A percentile compares a stretch with the other conserved stretches of the same genome.
These are phyloP conservation scores for Haliclona indistincta DNA, from an alignment of 37 sponge, comb jelly and placozoan species.

Conservation along the genomic window DNA sequence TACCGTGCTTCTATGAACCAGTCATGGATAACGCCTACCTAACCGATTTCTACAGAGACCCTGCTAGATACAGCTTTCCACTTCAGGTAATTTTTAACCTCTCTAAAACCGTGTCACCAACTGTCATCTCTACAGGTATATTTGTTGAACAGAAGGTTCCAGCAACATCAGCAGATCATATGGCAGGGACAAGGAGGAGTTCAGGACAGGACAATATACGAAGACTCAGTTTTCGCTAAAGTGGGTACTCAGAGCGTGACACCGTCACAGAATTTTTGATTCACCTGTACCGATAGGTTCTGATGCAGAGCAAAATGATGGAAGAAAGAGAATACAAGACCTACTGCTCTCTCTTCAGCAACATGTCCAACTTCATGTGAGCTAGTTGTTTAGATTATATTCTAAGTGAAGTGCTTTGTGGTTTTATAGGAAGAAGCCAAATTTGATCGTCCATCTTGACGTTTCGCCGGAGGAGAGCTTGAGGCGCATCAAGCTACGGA, in stretches of 20 bases:
- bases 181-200: conserved; percentile 96
- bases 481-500: conserved; percentile 78
- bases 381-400: background rate
- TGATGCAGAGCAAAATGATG: conserved; percentile 90
- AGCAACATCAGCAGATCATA: conserved; percentile 98
- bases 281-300: conserved; percentile 40
- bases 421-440: conserved; percentile 92
- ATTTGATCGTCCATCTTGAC: conserved; percentile 94
- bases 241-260: conserved; percentile 12
- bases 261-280: background rate
- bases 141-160: conserved; percentile 88
- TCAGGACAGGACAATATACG: conserved; percentile 96
- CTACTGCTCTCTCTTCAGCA: conserved; percentile 92
- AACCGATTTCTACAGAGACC: conserved; percentile 92
- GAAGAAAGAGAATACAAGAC: conserved; percentile 92
- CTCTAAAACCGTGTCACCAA: background rate
- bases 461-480: conserved; percentile 92
- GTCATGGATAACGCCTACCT: conserved; percentile 93
- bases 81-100: conserved; percentile 68
- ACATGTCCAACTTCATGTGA: conserved; percentile 98
- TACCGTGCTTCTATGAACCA: conserved; percentile 93
- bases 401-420: conserved; percentile 1
- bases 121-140: conserved; percentile 63
- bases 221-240: conserved; percentile 95
- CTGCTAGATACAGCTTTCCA: conserved; percentile 90